Evolutionary conservation across 1,140 invertebrate species (phyloP), one percentile per base, ranked within the genome.

Genomic region (Cydia amplana): DNA sequence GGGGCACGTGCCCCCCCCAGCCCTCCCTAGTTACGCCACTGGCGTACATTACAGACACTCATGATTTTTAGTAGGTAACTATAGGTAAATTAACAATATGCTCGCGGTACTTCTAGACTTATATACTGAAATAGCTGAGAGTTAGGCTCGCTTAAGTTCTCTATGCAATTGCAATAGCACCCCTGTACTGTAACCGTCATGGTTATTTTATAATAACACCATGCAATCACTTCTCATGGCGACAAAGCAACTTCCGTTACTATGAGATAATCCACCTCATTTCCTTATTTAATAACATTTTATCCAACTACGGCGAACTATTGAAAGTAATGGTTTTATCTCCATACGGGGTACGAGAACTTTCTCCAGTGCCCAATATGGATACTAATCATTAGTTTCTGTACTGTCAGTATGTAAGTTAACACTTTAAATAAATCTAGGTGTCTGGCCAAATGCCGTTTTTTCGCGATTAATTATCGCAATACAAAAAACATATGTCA

Each of bases 241-340:
- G 32, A 70, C 32, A 70, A 60, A 60, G 55, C 32, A 65, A 65
- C 55, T 60, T 60, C 55, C 55, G 20, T 65, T 36, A 36, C 65
- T 70, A 70, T 70, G 32, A 70, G 65, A 70, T 36, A 70, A 60
- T 60, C 55, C 55, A 60, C 55, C 55, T 60, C 65, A 70, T 70
- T 70, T 70, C 65, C 65, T 70, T 70, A 70, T 32, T 65, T 32
- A 65, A 70, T 70, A 36, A 60, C 55, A 60, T 60, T 70, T 70
- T 70, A 70, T 40, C 65, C 65, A 36, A 70, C 65, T 70, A 70
- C n/a, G 65, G 65, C n/a, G 7, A 40, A 70, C 28, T 40, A 70
- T 70, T 70, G 65, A 70, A 70, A 70, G 65, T 70, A 70, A 70
- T 40, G 28, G 64, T 36, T 60, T 60, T 60, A 60, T 60, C 28